These are phyloP conservation scores for Hypsibius dujardini DNA, from an alignment of 1,140 invertebrate species.

Conservation along the genomic window DNA sequence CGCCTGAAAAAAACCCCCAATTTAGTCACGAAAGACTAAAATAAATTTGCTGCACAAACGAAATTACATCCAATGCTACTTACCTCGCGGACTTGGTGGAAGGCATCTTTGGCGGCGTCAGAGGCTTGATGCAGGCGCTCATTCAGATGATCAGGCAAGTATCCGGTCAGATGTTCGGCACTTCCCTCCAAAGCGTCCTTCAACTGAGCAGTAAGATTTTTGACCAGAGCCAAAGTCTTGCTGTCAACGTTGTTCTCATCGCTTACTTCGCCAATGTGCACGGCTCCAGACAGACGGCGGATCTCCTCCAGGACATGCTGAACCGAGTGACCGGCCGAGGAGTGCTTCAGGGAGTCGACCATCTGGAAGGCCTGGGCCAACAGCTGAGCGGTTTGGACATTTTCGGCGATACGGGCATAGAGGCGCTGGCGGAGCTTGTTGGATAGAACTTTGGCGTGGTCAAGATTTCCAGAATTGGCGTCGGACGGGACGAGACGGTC, in stretches of 20 bases:
- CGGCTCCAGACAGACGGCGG: not conserved
- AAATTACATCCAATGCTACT: too few relatives aligned
- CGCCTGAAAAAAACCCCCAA: not conserved
- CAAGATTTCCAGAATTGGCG: not conserved
- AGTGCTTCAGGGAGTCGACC: constrained; percentile 1
- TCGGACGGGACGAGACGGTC: not conserved
- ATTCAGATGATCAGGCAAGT: too few relatives aligned
- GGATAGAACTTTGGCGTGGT: not conserved
- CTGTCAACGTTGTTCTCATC: not conserved
- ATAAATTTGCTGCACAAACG: too few relatives aligned
- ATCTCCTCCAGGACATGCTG: not conserved
- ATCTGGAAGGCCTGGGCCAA: constrained; percentile 6
- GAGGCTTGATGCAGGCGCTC: not conserved
- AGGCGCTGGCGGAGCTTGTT: not conserved
- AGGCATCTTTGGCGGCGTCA: not conserved
- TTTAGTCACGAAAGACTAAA: too few relatives aligned
- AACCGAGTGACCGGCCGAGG: not conserved
- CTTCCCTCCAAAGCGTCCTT: not conserved
- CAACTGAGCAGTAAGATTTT: not conserved
- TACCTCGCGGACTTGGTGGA: constrained; percentile 9
- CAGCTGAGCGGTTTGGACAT: not conserved
- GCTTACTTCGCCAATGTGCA: not conserved
- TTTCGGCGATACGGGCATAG: not conserved
- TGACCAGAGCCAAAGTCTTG: not conserved
- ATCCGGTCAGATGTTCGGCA: too few relatives aligned